Conservation (phyloP, 2,888 invertebrate genomes). For the Nebria salina region DNA sequence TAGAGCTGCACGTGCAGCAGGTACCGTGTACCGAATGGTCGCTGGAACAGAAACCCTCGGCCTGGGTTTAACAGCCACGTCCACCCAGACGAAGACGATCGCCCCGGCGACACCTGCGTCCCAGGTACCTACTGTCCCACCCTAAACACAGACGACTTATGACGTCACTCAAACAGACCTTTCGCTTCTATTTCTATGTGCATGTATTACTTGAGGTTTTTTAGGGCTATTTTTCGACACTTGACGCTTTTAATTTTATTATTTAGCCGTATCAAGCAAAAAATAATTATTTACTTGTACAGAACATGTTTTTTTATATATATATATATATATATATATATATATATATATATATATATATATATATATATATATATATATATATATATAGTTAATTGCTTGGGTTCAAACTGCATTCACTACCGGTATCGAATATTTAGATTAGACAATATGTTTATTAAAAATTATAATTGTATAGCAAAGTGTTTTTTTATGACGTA, state of each 20-base stretch:
- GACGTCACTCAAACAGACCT: constrained; percentile 37
- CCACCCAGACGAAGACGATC: constrained; percentile 63
- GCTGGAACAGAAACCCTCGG: constrained; percentile 80
- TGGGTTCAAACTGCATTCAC: no score
- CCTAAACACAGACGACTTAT: constrained; percentile 52
- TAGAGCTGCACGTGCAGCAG: constrained; percentile 82
- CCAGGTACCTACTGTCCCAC: constrained; percentile 52
- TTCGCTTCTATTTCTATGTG: constrained; percentile 42
- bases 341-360: no score
- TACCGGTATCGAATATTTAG: no score
- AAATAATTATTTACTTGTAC: no score
- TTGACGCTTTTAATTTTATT: constrained; percentile 27
- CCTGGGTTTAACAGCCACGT: constrained; percentile 73
- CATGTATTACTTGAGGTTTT: constrained; percentile 43
- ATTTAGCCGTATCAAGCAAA: no score
- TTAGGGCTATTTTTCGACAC: constrained; percentile 29
- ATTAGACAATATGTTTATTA: no score
- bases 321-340: no score
- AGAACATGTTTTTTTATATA: no score
- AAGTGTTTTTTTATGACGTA: background rate
- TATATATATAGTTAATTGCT: no score
- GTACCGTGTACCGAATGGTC: constrained; percentile 80
- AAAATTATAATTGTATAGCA: no score
- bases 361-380: no score
- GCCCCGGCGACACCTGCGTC: constrained; percentile 51